These are phyloP conservation scores for Colossoma macropomum DNA, from an alignment of 2,113 vertebrate species.

Conservation along the genomic window DNA sequence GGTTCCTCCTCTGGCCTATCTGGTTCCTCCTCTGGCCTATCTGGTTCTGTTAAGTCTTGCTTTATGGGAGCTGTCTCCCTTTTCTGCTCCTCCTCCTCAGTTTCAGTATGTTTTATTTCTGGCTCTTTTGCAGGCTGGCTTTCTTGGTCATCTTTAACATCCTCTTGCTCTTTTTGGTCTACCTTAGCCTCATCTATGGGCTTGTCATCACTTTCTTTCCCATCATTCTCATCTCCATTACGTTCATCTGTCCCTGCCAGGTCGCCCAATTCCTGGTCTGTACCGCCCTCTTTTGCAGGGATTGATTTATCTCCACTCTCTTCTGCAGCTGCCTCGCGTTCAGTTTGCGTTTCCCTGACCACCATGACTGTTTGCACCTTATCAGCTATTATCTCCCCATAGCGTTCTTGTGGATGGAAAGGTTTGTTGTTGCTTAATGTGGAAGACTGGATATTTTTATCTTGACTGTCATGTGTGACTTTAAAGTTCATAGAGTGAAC, in stretches of 20 bases:
- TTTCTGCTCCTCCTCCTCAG: neutral
- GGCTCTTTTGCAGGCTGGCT: slow-evolving; percentile 5
- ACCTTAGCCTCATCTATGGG: neutral
- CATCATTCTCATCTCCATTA: neutral
- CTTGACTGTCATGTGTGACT: slow-evolving; percentile 12
- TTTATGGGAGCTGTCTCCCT: neutral
- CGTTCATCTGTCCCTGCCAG: neutral
- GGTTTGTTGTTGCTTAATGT: slow-evolving; percentile 5
- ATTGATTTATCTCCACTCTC: neutral
- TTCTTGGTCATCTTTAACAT: neutral
- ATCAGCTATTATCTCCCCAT: neutral
- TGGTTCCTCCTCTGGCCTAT: slow-evolving; percentile 4
- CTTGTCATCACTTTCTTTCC: slow-evolving; percentile 5
- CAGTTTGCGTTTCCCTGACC: neutral
- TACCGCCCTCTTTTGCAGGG: neutral
- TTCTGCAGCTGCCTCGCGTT: neutral
- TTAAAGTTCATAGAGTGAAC: slow-evolving; percentile 5
- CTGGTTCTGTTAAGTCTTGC: slow-evolving; percentile 4
- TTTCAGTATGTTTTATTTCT: neutral
- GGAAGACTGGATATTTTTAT: neutral
- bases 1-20: neutral
- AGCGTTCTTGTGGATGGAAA: neutral
- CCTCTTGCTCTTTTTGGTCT: neutral
- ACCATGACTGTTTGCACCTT: neutral
- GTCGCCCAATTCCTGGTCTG: neutral